Conservation (phyloP, 2,797 vertebrate species). For the Poeciliopsis paucimaculata region DNA sequence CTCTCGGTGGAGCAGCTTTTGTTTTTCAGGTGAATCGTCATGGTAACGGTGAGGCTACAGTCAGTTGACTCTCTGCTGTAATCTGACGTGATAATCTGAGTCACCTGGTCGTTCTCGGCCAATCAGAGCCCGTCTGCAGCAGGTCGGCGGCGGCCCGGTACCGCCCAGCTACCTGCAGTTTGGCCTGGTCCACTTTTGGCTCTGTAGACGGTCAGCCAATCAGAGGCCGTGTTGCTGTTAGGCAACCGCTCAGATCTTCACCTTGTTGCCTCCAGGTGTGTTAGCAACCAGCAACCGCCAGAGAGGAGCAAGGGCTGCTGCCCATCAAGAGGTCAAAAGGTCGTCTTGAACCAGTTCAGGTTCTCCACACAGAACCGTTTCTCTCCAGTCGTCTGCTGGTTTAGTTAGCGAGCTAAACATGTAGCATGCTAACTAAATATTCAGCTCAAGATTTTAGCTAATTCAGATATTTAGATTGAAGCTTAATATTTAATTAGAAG, state of each 20-base stretch:
- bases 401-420: too few species aligned
- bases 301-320: too few species aligned
- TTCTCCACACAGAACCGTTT: too few species aligned
- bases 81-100: constrained; percentile 73
- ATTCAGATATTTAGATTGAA: too few species aligned
- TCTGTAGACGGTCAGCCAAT: neutral
- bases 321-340: too few species aligned
- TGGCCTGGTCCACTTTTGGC: constrained; percentile 73
- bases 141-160: constrained; percentile 45
- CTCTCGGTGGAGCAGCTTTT: neutral
- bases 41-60: constrained; percentile 46
- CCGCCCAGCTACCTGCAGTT: constrained; percentile 64
- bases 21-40: neutral
- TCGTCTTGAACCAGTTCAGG: too few species aligned
- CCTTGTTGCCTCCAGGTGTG: too few species aligned
- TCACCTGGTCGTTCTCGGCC: constrained; percentile 67
- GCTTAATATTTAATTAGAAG: too few species aligned
- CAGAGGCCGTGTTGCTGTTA: neutral
- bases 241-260: neutral
- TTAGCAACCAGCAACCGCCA: too few species aligned
- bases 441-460: too few species aligned
- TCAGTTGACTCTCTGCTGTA: constrained; percentile 61
- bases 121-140: constrained; percentile 69
- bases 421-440: too few species aligned
- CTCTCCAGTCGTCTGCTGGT: too few species aligned